phyloP scores from a whole-genome alignment of 2,113 vertebrate genomes.

The Hippocampus barbouri region DNA sequence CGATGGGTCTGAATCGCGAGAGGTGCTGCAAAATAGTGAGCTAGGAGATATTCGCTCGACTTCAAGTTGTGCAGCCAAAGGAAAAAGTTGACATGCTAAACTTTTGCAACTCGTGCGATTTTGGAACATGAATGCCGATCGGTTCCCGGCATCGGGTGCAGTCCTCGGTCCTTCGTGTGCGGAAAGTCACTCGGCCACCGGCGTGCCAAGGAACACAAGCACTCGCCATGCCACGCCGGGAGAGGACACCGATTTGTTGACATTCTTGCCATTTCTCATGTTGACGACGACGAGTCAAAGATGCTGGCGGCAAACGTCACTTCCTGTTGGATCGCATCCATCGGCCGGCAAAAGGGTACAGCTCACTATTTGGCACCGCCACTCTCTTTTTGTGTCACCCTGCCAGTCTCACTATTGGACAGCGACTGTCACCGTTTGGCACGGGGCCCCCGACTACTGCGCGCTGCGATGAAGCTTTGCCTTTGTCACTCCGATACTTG shows the following conservation, averaged over 20 bases:
- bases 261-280: slow-evolving; percentile 7
- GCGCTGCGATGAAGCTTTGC: too few relatives aligned
- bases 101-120: too few relatives aligned
- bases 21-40: too few relatives aligned
- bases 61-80: too few relatives aligned
- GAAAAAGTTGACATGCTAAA: too few relatives aligned
- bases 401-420: background rate
- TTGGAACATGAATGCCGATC: too few relatives aligned
- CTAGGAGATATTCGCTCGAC: too few relatives aligned
- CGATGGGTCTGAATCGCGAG: too few relatives aligned
- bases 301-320: background rate
- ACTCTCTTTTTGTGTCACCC: too few relatives aligned
- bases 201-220: background rate
- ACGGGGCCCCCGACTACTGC: background rate
- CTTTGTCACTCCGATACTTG: too few relatives aligned
- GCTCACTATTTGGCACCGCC: background rate
- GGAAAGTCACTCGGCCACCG: background rate
- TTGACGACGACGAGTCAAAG: background rate
- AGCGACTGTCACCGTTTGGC: too few relatives aligned
- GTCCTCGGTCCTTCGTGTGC: background rate
- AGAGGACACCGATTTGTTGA: background rate
- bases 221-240: background rate
- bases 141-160: background rate
- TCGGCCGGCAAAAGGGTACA: background rate
- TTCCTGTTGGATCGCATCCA: background rate